A percentile compares a stretch with the other conserved stretches of the same genome.
These are phyloP conservation scores for Ecliptopera silaceata DNA, from an alignment of 2,888 invertebrate species.

Conservation along the genomic window DNA sequence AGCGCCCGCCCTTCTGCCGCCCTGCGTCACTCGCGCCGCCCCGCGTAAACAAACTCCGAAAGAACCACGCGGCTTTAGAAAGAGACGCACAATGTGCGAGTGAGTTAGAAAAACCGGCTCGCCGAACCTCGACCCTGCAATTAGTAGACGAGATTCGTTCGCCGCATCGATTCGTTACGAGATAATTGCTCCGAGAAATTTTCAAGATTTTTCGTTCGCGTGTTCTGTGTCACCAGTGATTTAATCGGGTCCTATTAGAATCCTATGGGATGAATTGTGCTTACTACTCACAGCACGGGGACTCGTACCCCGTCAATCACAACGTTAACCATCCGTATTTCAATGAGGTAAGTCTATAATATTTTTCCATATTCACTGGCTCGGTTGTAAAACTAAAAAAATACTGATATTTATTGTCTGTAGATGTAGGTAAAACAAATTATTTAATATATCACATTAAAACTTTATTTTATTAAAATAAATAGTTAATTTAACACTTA, in stretches of 20 bases:
- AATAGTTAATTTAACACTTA: too few species aligned
- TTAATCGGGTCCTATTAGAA: slow-evolving; percentile 44
- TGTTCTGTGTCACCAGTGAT: slow-evolving; percentile 59
- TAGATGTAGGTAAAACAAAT: too few species aligned
- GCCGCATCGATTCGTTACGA: slow-evolving; percentile 81
- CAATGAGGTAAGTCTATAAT: slow-evolving; percentile 68
- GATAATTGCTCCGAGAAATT: slow-evolving; percentile 76
- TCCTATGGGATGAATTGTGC: slow-evolving; percentile 79
- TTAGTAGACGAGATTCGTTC: slow-evolving; percentile 82
- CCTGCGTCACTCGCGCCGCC: slow-evolving; percentile 69
- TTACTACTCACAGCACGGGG: slow-evolving; percentile 77
- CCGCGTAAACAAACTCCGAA: slow-evolving; percentile 63
- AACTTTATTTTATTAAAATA: too few species aligned
- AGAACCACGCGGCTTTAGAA: slow-evolving; percentile 48
- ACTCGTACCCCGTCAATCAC: slow-evolving; percentile 68
- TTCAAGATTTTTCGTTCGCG: slow-evolving; percentile 64
- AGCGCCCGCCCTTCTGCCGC: slow-evolving; percentile 73
- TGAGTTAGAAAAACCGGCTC: slow-evolving; percentile 48
- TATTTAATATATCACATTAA: too few species aligned
- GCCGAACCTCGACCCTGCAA: slow-evolving; percentile 74
- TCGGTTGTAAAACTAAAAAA: too few species aligned
- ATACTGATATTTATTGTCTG: too few species aligned
- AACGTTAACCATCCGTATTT: slow-evolving; percentile 74
- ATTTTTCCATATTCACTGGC: neutral
- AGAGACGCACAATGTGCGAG: slow-evolving; percentile 59